These are phyloP conservation scores for Dolichotis patagonum DNA, from an alignment of 2,113 vertebrate genomes.

Conservation along the genomic window DNA sequence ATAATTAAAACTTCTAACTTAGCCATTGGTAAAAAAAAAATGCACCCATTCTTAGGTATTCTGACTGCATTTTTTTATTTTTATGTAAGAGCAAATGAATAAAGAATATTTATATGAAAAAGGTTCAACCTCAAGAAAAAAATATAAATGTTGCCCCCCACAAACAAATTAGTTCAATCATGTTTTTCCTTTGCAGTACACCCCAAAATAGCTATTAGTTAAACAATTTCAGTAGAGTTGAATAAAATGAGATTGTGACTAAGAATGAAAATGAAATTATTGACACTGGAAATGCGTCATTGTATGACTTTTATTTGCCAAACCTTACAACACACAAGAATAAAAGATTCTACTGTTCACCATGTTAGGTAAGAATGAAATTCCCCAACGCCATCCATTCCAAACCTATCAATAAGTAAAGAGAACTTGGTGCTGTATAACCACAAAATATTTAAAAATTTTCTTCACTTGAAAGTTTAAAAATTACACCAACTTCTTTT, in stretches of 20 bases:
- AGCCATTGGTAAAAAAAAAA: neutral
- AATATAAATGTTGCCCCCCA: neutral
- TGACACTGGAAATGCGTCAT: neutral
- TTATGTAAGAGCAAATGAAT: neutral
- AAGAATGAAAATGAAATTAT: conserved; percentile 5
- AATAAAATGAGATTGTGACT: conserved; percentile 18
- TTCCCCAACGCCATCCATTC: neutral
- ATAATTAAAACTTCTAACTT: neutral
- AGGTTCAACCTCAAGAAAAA: neutral
- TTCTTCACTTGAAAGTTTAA: neutral
- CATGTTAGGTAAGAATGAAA: neutral
- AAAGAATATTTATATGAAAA: neutral
- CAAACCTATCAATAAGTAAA: neutral
- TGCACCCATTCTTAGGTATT: neutral
- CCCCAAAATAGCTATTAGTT: neutral
- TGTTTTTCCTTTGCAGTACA: neutral
- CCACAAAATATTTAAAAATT: neutral
- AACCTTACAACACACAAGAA: neutral
- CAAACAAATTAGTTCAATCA: neutral
- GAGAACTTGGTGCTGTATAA: neutral
- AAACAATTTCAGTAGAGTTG: neutral
- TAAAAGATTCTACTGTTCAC: neutral
- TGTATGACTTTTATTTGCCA: neutral
- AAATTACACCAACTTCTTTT: neutral
- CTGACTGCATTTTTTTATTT: neutral